phyloP scores from a whole-genome alignment of 2,113 vertebrate species.

The Oryzias woworae region DNA sequence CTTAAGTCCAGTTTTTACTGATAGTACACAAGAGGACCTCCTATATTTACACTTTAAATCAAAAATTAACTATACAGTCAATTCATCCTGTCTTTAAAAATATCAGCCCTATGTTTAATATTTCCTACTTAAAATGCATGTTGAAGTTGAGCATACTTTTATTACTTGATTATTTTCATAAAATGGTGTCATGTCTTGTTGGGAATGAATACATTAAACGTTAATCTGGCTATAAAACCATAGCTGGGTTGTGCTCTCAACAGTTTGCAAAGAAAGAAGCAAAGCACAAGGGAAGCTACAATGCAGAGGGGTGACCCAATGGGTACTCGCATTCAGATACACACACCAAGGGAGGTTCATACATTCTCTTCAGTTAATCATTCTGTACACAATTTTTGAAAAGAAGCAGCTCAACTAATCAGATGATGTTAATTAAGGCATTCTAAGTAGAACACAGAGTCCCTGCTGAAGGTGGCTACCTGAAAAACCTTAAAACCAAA shows the following conservation, averaged over 20 bases:
- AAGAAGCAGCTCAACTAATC: slow-evolving; percentile 24
- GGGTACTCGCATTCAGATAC: background rate
- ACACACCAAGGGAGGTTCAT: background rate
- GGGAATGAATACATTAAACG: too few species aligned
- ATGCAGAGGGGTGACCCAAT: background rate
- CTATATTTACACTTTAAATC: slow-evolving; percentile 10
- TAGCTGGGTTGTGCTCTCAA: too few species aligned
- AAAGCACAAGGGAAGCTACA: background rate
- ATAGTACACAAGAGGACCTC: slow-evolving; percentile 39
- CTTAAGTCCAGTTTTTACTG: slow-evolving; percentile 23
- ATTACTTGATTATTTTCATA: background rate
- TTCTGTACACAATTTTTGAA: slow-evolving; percentile 41
- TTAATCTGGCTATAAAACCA: too few species aligned
- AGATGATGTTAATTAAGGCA: slow-evolving; percentile 13
- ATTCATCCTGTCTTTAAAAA: slow-evolving; percentile 48
- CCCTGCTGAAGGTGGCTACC: slow-evolving; percentile 8
- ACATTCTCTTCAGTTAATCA: slow-evolving; percentile 48
- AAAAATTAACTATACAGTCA: background rate
- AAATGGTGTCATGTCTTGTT: too few species aligned
- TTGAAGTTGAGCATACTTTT: slow-evolving; percentile 7
- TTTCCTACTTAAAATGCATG: slow-evolving; percentile 31
- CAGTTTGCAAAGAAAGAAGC: background rate
- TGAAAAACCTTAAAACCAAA: slow-evolving; percentile 19
- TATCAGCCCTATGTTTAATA: slow-evolving; percentile 29
- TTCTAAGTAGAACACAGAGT: slow-evolving; percentile 27